A percentile compares a stretch with the other conserved stretches of the same genome.
phyloP scores from a whole-genome alignment of 2,113 vertebrate species.

The Rhabdornis inornatus region DNA sequence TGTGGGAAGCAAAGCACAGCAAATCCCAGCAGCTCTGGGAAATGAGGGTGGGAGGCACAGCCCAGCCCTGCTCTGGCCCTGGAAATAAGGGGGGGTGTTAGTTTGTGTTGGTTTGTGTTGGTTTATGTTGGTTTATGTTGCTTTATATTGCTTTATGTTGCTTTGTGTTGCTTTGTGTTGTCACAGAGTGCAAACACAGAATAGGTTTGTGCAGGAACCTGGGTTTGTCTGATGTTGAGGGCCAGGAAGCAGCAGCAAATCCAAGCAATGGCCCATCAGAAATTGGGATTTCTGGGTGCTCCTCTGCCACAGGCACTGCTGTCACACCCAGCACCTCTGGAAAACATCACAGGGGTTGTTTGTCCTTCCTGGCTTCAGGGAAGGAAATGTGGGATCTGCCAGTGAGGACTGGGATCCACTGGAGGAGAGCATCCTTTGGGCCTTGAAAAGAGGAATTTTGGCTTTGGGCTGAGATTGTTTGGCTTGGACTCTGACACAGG shows the following conservation, averaged over 20 bases:
- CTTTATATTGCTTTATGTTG: no score
- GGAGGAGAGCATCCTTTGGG: not conserved
- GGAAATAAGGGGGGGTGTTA: not conserved
- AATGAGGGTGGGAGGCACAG: not conserved
- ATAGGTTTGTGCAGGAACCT: not conserved
- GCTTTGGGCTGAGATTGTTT: not conserved
- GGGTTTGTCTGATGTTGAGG: fast-evolving
- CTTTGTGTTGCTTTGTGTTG: not conserved
- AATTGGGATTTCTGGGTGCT: not conserved
- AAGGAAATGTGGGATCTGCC: not conserved
- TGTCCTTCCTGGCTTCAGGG: not conserved
- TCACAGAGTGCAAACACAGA: not conserved
- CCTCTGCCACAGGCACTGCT: not conserved
- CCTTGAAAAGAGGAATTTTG: not conserved
- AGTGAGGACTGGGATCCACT: fast-evolving
- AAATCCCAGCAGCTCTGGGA: not conserved
- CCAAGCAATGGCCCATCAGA: not conserved
- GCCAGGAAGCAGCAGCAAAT: not conserved
- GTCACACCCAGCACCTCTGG: not conserved
- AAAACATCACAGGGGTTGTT: not conserved
- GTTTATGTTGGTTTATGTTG: no score
- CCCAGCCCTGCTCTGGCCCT: not conserved
- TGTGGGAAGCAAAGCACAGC: not conserved
- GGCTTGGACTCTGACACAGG: not conserved
- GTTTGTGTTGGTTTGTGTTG: not conserved